Conservation (phyloP, 1,140 invertebrate species). For the Panagrolaimus sp. region DNA sequence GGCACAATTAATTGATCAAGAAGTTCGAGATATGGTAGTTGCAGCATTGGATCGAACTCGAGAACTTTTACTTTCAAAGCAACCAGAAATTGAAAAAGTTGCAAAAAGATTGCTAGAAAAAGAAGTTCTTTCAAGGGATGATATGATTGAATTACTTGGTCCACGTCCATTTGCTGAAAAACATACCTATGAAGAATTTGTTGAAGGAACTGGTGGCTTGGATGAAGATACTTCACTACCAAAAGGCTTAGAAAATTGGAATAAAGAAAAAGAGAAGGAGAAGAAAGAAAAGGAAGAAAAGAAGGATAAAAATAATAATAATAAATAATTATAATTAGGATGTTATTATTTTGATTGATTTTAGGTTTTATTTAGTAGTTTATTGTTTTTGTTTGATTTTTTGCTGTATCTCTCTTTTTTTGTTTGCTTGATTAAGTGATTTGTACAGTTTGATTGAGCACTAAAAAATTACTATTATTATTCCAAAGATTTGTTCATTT, state of each 20-base stretch:
- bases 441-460: neutral
- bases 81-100: constrained; percentile 82
- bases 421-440: neutral
- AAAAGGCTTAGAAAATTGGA: constrained; percentile 91
- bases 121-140: constrained; percentile 88
- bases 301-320: neutral
- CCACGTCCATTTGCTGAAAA: constrained; percentile 92
- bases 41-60: constrained; percentile 74
- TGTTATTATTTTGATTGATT: neutral
- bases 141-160: constrained; percentile 95
- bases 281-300: constrained; percentile 19
- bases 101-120: constrained; percentile 84
- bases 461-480: no score
- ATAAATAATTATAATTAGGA: neutral
- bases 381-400: neutral
- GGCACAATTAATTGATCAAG: constrained; percentile 87
- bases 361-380: constrained; percentile 5
- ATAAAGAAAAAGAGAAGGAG: constrained; percentile 60
- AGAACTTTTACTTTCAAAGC: constrained; percentile 75
- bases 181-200: constrained; percentile 98
- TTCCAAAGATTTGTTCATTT: no score
- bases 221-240: constrained; percentile 92
- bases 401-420: constrained; percentile 2
- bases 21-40: constrained; percentile 79
- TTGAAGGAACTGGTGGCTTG: constrained; percentile 93